These are phyloP conservation scores for Dryococelus australis DNA, from an alignment of 2,888 invertebrate species.

Conservation along the genomic window DNA sequence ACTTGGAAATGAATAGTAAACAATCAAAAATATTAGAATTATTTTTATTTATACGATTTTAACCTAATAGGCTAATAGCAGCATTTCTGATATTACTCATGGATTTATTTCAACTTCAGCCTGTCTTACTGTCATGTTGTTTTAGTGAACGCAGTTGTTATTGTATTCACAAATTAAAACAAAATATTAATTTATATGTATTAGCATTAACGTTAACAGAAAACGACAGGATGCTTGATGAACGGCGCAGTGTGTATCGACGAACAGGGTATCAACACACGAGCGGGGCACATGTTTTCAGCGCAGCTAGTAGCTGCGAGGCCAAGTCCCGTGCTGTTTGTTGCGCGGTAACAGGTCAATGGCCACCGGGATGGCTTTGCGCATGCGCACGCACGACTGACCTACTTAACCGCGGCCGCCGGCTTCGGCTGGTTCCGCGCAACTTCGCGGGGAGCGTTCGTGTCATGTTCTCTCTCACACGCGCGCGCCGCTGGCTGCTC, in stretches of 20 bases:
- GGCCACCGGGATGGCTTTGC: slow-evolving; percentile 25
- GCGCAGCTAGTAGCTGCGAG: background rate
- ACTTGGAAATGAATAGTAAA: too few species aligned
- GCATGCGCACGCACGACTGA: slow-evolving; percentile 31
- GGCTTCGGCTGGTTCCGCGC: slow-evolving; percentile 22
- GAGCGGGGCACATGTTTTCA: background rate
- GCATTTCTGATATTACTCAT: too few species aligned
- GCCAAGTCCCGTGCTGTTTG: slow-evolving; percentile 18
- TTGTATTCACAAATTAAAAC: too few species aligned
- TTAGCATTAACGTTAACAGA: too few species aligned
- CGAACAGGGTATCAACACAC: background rate
- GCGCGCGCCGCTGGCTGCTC: background rate
- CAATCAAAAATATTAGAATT: too few species aligned
- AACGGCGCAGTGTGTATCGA: background rate
- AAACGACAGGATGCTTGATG: too few species aligned
- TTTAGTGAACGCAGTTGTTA: too few species aligned
- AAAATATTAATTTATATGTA: too few species aligned
- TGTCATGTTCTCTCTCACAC: background rate
- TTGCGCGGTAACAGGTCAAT: slow-evolving; percentile 23
- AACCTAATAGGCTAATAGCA: too few species aligned
- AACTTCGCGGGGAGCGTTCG: slow-evolving; percentile 11
- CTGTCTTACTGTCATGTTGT: too few species aligned
- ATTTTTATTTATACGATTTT: too few species aligned
- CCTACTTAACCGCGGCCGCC: slow-evolving; percentile 27
- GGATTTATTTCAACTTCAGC: too few species aligned